Percentiles rank a stretch among this genome's conserved stretches.
phyloP scores from a whole-genome alignment of 2,113 vertebrate species.

The Pyxicephalus adspersus region DNA sequence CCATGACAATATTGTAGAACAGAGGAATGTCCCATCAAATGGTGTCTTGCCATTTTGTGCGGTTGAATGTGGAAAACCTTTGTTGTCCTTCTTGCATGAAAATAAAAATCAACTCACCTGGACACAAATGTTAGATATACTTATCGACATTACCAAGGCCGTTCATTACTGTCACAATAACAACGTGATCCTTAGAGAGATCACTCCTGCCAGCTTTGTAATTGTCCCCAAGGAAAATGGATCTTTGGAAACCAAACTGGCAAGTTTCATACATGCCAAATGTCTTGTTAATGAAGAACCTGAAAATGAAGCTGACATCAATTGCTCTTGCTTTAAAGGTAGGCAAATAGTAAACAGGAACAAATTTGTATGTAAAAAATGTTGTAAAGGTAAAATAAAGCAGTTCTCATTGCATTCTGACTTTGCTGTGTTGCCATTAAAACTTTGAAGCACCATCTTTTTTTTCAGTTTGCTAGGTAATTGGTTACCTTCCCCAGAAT shows the following conservation, averaged over 20 bases:
- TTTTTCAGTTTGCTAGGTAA: no score
- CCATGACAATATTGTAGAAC: slow-evolving; percentile 45
- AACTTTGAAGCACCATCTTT: no score
- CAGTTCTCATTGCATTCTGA: no score
- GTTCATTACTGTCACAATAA: slow-evolving; percentile 40
- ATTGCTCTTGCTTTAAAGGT: neutral
- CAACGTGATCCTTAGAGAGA: slow-evolving; percentile 37
- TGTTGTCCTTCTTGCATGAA: slow-evolving; percentile 53
- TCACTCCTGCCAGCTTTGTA: slow-evolving; percentile 57
- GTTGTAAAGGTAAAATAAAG: no score
- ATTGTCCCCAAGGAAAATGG: neutral
- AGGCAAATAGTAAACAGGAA: neutral
- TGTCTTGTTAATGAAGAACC: neutral
- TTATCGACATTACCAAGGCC: slow-evolving; percentile 38
- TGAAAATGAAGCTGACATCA: neutral
- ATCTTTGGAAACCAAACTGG: slow-evolving; percentile 40
- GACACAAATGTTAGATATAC: slow-evolving; percentile 38
- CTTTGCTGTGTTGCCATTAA: no score
- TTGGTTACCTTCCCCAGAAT: no score
- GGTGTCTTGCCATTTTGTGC: slow-evolving; percentile 13
- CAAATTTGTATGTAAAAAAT: no score
- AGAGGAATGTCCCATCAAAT: slow-evolving; percentile 1
- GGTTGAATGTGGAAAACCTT: slow-evolving; percentile 21
- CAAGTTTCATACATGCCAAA: slow-evolving; percentile 44
- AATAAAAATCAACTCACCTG: slow-evolving; percentile 49